phyloP scores from a whole-genome alignment of 2,113 vertebrate species.

The Neoarius graeffei region DNA sequence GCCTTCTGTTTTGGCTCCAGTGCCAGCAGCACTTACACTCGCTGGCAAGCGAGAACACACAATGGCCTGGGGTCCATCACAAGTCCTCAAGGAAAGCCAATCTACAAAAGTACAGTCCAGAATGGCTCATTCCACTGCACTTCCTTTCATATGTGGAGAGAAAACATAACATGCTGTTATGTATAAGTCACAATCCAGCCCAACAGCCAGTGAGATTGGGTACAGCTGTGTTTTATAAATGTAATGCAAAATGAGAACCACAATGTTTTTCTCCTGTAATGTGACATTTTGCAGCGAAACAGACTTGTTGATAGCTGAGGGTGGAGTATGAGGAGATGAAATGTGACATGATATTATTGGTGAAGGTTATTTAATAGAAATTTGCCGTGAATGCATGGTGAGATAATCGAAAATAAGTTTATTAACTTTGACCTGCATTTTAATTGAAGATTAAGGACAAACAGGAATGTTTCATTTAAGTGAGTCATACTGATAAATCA shows the following conservation, averaged over 20 bases:
- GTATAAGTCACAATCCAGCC: neutral
- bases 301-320: neutral
- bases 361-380: neutral
- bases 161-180: neutral
- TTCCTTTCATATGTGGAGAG: neutral
- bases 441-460: neutral
- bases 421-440: neutral
- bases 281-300: neutral
- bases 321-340: neutral
- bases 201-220: neutral
- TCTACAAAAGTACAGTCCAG: constrained; percentile 22
- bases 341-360: neutral
- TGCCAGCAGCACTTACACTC: constrained; percentile 38
- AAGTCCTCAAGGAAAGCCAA: constrained; percentile 34
- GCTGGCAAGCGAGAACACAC: constrained; percentile 41
- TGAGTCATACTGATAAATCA: neutral
- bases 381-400: neutral
- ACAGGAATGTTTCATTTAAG: neutral
- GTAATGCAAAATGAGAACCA: neutral
- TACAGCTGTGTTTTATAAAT: constrained; percentile 5
- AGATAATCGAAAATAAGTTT: neutral
- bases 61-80: constrained; percentile 35
- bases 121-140: neutral
- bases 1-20: constrained; percentile 51
- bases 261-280: neutral